phyloP scores from a whole-genome alignment of 2,888 invertebrate genomes.

The Aporophyla nigra region DNA sequence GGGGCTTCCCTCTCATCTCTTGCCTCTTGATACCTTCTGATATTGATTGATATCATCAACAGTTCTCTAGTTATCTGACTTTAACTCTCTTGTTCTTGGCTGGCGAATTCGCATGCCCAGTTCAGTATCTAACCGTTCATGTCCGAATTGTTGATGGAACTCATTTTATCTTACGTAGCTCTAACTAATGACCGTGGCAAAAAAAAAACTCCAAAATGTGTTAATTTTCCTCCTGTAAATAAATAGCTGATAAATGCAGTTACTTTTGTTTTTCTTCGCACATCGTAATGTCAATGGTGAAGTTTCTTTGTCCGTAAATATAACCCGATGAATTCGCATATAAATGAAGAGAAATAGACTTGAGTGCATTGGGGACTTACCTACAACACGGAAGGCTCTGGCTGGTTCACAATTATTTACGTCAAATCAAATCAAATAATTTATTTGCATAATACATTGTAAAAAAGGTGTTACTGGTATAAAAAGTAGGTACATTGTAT shows the following conservation, averaged over 20 bases:
- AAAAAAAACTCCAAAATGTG: conserved; percentile 17
- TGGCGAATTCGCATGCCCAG: background rate
- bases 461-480: too few species aligned
- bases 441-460: too few species aligned
- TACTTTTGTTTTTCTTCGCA: conserved; percentile 21
- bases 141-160: background rate
- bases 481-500: too few species aligned
- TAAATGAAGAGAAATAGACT: conserved; percentile 32
- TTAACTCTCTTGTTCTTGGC: background rate
- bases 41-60: conserved; percentile 7
- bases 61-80: too few species aligned
- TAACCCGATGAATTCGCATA: conserved; percentile 34
- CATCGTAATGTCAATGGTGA: conserved; percentile 4
- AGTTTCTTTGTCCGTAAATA: conserved; percentile 48
- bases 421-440: too few species aligned
- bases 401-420: background rate
- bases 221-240: conserved; percentile 3
- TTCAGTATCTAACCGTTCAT: background rate
- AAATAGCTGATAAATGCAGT: conserved; percentile 21
- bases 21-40: background rate
- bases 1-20: background rate
- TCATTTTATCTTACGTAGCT: background rate
- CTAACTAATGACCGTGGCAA: conserved; percentile 14
- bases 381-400: background rate
- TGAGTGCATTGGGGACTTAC: conserved; percentile 3